Evolutionary conservation across 2,888 invertebrate genomes (phyloP), one percentile per base, ranked within the genome.

Genomic region (Ormyrus nitidulus): DNA sequence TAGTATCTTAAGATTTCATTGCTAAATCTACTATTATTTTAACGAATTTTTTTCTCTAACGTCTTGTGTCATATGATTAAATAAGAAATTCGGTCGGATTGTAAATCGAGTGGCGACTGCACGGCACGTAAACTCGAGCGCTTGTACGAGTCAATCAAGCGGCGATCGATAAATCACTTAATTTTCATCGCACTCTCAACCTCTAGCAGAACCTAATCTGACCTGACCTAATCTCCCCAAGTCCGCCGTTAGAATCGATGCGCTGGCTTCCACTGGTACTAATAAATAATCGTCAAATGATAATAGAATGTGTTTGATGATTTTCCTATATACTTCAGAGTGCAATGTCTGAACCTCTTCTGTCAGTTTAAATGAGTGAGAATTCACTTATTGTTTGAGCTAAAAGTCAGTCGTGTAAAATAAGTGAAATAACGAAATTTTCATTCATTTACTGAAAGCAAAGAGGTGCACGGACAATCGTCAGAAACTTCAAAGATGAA

Each of bases 91-190:
- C 34, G 34, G 34, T 71, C 70, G 46, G 34, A 77, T 59, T 66
- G 65, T 77, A 71, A 68, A 68, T 62, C 53, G 77, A 48, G 62
- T 46, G 56, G n/a, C 51, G 49, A 51, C 8, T 6, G 34, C 46
- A 61, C 59, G 34, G 46, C 51, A 10, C 48, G 65, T 65, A 70
- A 70, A 65, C 71, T 71, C 65, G 46, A 69, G 11, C 62, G 64
- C 79, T 70, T 64, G 74, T 69, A 73, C 71, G 34, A 80, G 76
- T 80, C 80, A 80, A 76, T 80, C 80, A 76, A 76, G 75, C 61
- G 61, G 54, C 61, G 75, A 76, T 80, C 80, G 76, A 80, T 80
- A 76, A 80, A 80, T 76, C 80, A 54, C 76, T 76, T 71, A 71
- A 80, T 80, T 80, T 79, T 75, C 75, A 79, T 79, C 75, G 68